Base-by-base conservation (phyloP, 2,797 vertebrate genomes). In the Chromobotia macracanthus region DNA sequence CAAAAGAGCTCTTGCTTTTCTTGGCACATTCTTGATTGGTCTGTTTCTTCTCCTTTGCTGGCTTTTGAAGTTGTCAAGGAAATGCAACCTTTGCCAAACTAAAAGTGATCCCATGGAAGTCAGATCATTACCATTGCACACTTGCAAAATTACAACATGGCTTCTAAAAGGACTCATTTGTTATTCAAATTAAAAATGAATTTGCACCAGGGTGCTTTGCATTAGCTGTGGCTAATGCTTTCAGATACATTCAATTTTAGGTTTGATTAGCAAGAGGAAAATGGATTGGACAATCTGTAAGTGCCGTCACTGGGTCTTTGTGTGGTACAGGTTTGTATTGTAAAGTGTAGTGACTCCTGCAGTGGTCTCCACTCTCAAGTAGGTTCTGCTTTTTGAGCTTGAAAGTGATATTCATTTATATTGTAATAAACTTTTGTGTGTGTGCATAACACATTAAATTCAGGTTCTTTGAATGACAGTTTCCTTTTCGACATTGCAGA, bases 91-190 rank as follows among this genome's bases (percentile, higher is more conserved):
- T 87, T 86, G 80, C 56, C 80, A 84, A 85, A 86, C 81, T 87
- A 80, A 79, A 72, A 82, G 67, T 85, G 82, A 86, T 85, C 82
- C 77, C 80, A 75, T 82, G 80, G 77, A 87, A 84, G 79, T 86
- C 81, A 75, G 74, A 88, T 87, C 83, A 84, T 87, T 86, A 90
- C 86, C 75, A 72, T 53, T 76, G 75, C 84, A 84, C 50, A 28
- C 84, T 82, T 82, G 81, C 65, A 80, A 83, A 86, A 87, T 85
- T 86, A 85, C 84, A 84, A 79, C 82, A 80, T 84, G 83, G 79
- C 74, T 81, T 84, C 83, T 87, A 89, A 90, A 89, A 89, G 84
- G 82, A 87, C 89, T 90, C 72, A 90, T 90, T 90, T 90, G 88
- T 84, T 86, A 91, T 89, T 91, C 85, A 91, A 91, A 90, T 90